Evolutionary conservation across 2,888 invertebrate species (phyloP), one percentile per base, ranked within the genome.

Genomic region (Amphipyra berbera): DNA sequence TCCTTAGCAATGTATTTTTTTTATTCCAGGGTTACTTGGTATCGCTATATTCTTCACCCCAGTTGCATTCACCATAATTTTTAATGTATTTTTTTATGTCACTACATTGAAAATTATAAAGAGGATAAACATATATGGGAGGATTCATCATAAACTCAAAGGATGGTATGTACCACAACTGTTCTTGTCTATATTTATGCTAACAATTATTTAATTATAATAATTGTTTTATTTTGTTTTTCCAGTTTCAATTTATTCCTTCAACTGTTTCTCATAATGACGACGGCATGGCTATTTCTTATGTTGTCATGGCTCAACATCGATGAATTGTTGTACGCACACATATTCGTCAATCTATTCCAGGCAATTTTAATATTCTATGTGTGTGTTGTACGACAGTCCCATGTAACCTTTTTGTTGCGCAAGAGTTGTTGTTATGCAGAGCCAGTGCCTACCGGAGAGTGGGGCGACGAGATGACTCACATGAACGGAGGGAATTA

Each of bases 401-500:
- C 97, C 65, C 97, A 98, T 82, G 98, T 98, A 0, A 97, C 96
- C 8, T 97, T 97, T 89, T 91, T 98, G 58, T 89, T 98, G 48
- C 96, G 97, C 66, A 98, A 98, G 89, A 97, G 97, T 55, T 98
- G 97, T 89, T 97, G 97, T 81, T 97, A 97, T 84, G 96, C 96
- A 37, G 96, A 97, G 71, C 97, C 96, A 0, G 95, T 97, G 33
- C 96, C 97, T 2, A 95, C 96, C 0, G 96, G 96, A n/a, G 98
- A 98, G 82, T 98, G 98, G 98, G 98, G 98, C 0, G 98, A 98
- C 82, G 98, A 98, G 92, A 96, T 98, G 97, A 97, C 97, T 55
- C 97, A 98, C 68, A 98, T 98, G 96, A 97, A 97, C 83, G 96
- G 97, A 13, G 96, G 96, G 1, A 91, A 91, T 76, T 93, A 93